Evolutionary conservation across 2,113 vertebrate genomes (phyloP).

Genomic region (Gavialis gangeticus): DNA sequence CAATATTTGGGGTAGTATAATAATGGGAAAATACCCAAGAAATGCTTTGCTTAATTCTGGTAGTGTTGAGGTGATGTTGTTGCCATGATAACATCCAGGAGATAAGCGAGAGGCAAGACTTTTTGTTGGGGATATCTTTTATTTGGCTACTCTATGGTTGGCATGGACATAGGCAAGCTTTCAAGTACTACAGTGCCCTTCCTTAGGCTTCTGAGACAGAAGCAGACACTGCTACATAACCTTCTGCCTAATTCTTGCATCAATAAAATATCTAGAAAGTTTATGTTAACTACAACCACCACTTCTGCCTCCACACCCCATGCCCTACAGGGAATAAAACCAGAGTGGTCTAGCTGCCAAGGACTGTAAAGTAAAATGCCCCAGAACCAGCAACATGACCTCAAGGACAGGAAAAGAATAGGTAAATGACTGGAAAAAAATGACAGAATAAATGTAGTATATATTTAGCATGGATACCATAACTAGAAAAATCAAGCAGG

Average conservation of each 20-base stretch:
- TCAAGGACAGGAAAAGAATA: not conserved
- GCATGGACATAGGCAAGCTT: too few relatives aligned
- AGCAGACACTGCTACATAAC: too few relatives aligned
- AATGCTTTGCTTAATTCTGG: slow-evolving; percentile 14
- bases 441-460: not conserved
- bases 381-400: not conserved
- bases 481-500: not conserved
- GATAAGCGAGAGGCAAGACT: too few relatives aligned
- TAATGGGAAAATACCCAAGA: not conserved
- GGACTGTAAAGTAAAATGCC: not conserved
- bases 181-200: too few relatives aligned
- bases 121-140: too few relatives aligned
- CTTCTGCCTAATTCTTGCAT: not conserved
- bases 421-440: not conserved
- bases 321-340: not conserved
- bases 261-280: not conserved
- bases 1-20: not conserved
- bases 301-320: not conserved
- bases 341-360: not conserved
- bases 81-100: too few relatives aligned
- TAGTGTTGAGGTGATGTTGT: not conserved
- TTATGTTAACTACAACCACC: accelerated
- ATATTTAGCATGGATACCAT: not conserved
- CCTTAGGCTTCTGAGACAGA: too few relatives aligned
- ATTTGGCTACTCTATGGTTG: too few relatives aligned